These are phyloP conservation scores for Ischnura elegans DNA, from an alignment of 2,888 invertebrate genomes.

Conservation along the genomic window DNA sequence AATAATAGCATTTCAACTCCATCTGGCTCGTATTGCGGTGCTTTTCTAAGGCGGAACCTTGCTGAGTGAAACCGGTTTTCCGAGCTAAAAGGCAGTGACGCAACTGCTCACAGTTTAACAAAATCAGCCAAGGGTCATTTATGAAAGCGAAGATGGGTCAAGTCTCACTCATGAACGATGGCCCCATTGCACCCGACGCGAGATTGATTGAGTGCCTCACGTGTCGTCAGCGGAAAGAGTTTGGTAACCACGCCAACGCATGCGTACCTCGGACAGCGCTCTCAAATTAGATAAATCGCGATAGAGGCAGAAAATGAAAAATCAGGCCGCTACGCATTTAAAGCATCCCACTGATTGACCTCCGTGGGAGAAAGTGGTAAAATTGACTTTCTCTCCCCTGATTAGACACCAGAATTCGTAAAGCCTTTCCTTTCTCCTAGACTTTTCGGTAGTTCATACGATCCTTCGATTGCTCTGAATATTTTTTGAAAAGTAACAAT, in stretches of 20 bases:
- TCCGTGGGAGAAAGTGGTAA: not conserved
- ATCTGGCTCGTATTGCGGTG: not conserved
- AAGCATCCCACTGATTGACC: not conserved
- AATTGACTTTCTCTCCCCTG: constrained; percentile 16
- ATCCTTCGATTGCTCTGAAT: not conserved
- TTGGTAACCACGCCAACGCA: not conserved
- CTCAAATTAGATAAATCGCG: not conserved
- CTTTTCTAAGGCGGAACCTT: not conserved
- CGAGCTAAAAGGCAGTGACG: not conserved
- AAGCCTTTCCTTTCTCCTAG: not conserved
- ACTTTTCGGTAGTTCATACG: not conserved
- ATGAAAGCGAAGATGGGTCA: constrained; percentile 15
- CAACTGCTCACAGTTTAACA: not conserved
- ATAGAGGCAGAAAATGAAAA: not conserved
- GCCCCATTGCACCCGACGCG: constrained; percentile 16
- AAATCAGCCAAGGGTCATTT: constrained; percentile 3
- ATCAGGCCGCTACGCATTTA: not conserved
- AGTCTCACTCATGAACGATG: constrained; percentile 10
- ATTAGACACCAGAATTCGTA: not conserved
- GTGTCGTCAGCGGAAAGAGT: constrained; percentile 1
- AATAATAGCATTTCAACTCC: not conserved
- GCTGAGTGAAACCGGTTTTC: not conserved
- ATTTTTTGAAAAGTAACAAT: not conserved
- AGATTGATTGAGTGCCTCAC: constrained; percentile 16
- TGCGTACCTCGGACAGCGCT: not conserved